Base-by-base conservation (phyloP, 2,888 invertebrate species). In the Eupithecia centaureata region DNA sequence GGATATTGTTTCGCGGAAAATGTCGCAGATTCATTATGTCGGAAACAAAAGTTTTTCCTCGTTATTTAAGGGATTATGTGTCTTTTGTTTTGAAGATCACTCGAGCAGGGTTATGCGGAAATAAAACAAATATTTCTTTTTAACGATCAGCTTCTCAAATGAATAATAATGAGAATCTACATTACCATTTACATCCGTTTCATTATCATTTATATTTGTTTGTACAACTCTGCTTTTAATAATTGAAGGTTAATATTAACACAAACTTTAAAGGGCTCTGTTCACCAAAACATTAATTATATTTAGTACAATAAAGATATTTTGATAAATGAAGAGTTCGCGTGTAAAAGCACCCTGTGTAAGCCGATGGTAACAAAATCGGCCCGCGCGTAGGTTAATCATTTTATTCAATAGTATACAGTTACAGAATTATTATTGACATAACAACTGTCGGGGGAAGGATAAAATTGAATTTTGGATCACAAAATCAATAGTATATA, bases 361-460 rank as follows among this genome's bases (percentile, higher is more conserved):
- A 51, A 58, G 54, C 56, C 67, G 59, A 70, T 74, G 74, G 81
- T 78, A 81, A 82, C 81, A 75, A 79, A 79, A 78, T 82, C 78
- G 81, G 79, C 79, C 81, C 73, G 80, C 79, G 79, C 81, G 82
- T 77, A 87, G 90, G 90, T 91, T 92, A 92, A 92, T 92, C 90
- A 91, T 92, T 92, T 91, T 87, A 92, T 92, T 90, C 90, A 90
- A 87, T 89, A 86, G 87, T 91, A 86, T 91, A 87, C 87, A 75
- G 87, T 92, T 90, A 90, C 80, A 74, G 85, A 86, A 89, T 91
- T 90, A 91, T 90, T 92, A 91, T 90, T 91, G 91, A 91, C 89
- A 86, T 77, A 83, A 89, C 90, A 91, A 91, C 87, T 91, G 91
- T 86, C 83, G 79, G 76, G 88, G 89, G 88, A 83, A 73, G 69